Base-by-base conservation (phyloP, 2,797 vertebrate species). In the Babyrousa celebensis region DNA sequence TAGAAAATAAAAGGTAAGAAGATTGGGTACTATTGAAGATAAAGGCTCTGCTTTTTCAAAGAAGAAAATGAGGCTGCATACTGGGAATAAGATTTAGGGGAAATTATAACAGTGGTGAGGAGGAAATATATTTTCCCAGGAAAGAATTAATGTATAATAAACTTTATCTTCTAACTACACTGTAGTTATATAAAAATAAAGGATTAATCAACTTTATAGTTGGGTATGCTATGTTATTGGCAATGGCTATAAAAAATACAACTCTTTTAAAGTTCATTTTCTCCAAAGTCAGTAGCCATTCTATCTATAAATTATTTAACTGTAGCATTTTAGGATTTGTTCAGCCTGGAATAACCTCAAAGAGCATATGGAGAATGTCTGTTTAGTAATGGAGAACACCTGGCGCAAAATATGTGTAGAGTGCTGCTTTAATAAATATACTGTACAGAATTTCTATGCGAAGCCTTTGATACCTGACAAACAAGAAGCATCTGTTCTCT, bases 311-410 rank as follows among this genome's bases (percentile, higher is more conserved):
- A 87, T 91, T 78, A 92, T 82, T 94, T 96, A 89, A 60, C 40
- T 65, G 29, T 54, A 94, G 36, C 23, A 29, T 89, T 97, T 94
- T 91, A 80, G 72, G 54, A 89, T 89, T 89, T 83, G 63, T 77
- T 97, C 54, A 87, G 62, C 77, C 85, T 95, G 63, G 68, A 91
- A 60, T 95, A 94, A 93, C 63, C 72, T 83, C 89, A 36, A 84
- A 85, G 67, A 98, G 4, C 95, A 91, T 97, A 93, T 88, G 95
- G 91, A 85, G 14, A 27, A 15, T 70, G 40, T 52, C 94, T 96
- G 17, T 89, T 94, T 85, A 83, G 92, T 82, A 62, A 71, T 62
- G 58, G 78, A 58, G 67, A 71, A 79, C 89, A 96, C 86, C 89
- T 94, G 96, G 93, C 71, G n/a, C 21, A 68, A 80, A 96, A 83